Conservation (phyloP, 1,140 invertebrate species). For the Condylostylus longicornis region DNA sequence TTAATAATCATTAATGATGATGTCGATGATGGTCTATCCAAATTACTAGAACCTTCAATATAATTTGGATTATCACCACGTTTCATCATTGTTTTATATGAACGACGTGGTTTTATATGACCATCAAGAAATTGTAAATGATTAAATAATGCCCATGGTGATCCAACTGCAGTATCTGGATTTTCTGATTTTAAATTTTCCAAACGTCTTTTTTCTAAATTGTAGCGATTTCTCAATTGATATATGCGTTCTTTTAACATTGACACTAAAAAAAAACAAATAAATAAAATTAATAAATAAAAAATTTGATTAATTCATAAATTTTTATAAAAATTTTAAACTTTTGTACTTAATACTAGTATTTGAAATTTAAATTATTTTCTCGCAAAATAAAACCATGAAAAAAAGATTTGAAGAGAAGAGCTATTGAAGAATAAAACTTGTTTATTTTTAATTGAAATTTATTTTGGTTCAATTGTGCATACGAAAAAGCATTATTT, state of each 20-base stretch:
- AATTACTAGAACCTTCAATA: not conserved
- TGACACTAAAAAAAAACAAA: slow-evolving; percentile 12
- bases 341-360: too few species aligned
- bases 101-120: slow-evolving; percentile 26
- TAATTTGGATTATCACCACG: slow-evolving; percentile 14
- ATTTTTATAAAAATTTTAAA: too few species aligned
- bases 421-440: slow-evolving; percentile 1
- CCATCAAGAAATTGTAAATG: slow-evolving; percentile 26
- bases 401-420: too few species aligned
- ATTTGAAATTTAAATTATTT: not conserved
- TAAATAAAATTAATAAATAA: not conserved
- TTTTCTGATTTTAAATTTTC: slow-evolving; percentile 13
- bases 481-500: too few species aligned
- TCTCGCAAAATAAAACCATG: not conserved
- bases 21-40: not conserved
- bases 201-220: slow-evolving; percentile 28
- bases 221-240: slow-evolving; percentile 29
- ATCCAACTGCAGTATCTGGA: slow-evolving; percentile 9
- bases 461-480: slow-evolving; percentile 11
- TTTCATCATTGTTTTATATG: slow-evolving; percentile 16
- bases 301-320: not conserved
- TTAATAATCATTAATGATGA: slow-evolving; percentile 11
- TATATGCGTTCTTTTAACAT: slow-evolving; percentile 28
- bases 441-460: slow-evolving; percentile 7
- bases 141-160: slow-evolving; percentile 28